phyloP scores from a whole-genome alignment of 2,797 vertebrate genomes.

The Glyptemys insculpta region DNA sequence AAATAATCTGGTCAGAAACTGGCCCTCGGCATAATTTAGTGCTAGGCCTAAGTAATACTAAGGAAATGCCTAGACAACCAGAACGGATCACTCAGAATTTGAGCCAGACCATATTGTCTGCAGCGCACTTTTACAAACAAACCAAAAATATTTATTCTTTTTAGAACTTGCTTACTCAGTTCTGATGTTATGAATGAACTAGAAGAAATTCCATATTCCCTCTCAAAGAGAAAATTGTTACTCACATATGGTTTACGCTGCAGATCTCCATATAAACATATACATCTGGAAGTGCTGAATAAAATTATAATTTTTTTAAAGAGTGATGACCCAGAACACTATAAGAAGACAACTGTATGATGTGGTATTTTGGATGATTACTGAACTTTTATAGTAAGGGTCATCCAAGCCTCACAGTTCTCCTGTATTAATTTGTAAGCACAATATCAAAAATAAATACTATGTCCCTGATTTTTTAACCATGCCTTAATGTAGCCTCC shows the following conservation, averaged over 20 bases:
- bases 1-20: conserved; percentile 75
- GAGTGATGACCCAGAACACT: neutral
- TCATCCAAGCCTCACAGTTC: conserved; percentile 23
- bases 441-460: conserved; percentile 11
- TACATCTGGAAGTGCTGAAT: neutral
- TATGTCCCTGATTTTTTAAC: conserved; percentile 44
- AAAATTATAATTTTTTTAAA: neutral
- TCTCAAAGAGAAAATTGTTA: neutral
- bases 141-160: conserved; percentile 1
- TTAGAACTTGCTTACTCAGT: neutral
- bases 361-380: neutral
- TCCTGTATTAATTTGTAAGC: conserved; percentile 28
- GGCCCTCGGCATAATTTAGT: conserved; percentile 65
- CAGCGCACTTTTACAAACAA: neutral
- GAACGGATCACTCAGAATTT: conserved; percentile 39
- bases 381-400: conserved; percentile 9
- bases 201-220: conserved; percentile 1
- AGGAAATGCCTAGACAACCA: conserved; percentile 60
- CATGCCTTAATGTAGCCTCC: conserved; percentile 33
- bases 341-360: neutral
- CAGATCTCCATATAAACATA: neutral
- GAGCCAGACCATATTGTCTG: conserved; percentile 3
- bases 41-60: conserved; percentile 49
- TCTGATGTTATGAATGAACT: conserved; percentile 29
- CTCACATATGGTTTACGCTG: neutral